phyloP scores from a whole-genome alignment of 2,888 invertebrate species.

The Andrena bucephala region DNA sequence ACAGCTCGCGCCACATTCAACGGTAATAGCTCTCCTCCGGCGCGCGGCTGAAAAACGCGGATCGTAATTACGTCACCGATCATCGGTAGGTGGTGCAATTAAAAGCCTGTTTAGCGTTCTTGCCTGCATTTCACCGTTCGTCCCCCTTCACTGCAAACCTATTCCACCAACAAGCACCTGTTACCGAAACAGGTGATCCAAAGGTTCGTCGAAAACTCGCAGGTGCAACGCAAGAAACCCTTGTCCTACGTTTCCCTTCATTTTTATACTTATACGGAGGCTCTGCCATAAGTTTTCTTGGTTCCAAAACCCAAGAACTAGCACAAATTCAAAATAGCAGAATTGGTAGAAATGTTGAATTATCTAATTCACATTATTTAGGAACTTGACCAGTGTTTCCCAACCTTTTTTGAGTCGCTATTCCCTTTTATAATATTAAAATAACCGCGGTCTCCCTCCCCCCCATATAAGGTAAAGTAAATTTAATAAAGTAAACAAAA shows the following conservation, averaged over 20 bases:
- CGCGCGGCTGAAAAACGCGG: constrained; percentile 19
- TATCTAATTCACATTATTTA: no score
- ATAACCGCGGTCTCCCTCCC: no score
- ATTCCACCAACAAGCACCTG: constrained; percentile 44
- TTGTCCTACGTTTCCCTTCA: constrained; percentile 34
- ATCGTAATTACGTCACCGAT: constrained; percentile 31
- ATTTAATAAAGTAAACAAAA: no score
- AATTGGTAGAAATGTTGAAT: no score
- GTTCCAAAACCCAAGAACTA: no score
- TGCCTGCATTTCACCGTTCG: constrained; percentile 6
- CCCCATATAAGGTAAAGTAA: no score
- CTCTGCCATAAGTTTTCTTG: no score
- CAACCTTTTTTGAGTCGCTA: no score
- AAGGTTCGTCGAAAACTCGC: constrained; percentile 27
- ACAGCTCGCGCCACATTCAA: not conserved
- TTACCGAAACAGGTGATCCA: constrained; percentile 54
- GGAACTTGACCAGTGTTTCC: no score
- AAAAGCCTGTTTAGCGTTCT: constrained; percentile 36
- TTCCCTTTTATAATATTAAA: no score
- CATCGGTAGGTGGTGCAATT: constrained; percentile 33
- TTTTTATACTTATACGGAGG: constrained; percentile 1
- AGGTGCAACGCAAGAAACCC: constrained; percentile 36
- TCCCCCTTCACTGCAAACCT: not conserved
- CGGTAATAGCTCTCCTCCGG: constrained; percentile 2
- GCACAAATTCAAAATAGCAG: no score